Evolutionary conservation across 2,113 vertebrate species (phyloP), one percentile per base, ranked within the genome.

Genomic region (Mugil cephalus): DNA sequence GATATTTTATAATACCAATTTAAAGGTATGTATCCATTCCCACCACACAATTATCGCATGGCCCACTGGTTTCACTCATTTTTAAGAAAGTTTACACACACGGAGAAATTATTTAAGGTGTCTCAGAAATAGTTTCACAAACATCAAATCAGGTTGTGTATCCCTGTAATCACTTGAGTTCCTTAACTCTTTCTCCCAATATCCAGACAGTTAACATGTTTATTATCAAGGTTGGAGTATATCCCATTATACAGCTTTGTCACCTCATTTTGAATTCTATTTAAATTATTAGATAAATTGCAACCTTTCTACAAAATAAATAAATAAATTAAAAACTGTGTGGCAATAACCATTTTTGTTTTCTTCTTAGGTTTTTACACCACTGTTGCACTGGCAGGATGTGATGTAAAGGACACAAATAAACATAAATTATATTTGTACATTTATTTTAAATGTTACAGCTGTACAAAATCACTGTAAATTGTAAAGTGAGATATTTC

Each of bases 251-350:
- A 10, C 9, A 35, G 36, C 13, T 40, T 42, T 52, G 43, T 11
- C 74, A 77, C 68, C 24, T 79, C 3, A 59, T 69, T 85, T 59
- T 60, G 61, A 79, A 40, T 60, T 77, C 35, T 69, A 63, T 69
- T 82, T 79, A 13, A 21, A 21, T 52, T 21, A 19, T 39, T 30
- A 12, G 8, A 40, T 51, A 8, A 43, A 34, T 38, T 38, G 7
- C 14, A 30, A 13, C 66, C 8, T 21, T 17, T 7, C 14, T 71
- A 36, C 1, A 2, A 19, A 24, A 61, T 7, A 38, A 34, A 35
- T n/a, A n/a, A n/a, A n/a, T n/a, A n/a, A n/a, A n/a, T n/a, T n/a
- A n/a, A n/a, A n/a, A n/a, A n/a, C n/a, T n/a, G n/a, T n/a, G n/a
- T n/a, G n/a, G n/a, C n/a, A n/a, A n/a, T n/a, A n/a, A n/a, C n/a